Evolutionary conservation across 1,140 invertebrate genomes (phyloP), one percentile per base, ranked within the genome.

Genomic region (Achatina immaculata): DNA sequence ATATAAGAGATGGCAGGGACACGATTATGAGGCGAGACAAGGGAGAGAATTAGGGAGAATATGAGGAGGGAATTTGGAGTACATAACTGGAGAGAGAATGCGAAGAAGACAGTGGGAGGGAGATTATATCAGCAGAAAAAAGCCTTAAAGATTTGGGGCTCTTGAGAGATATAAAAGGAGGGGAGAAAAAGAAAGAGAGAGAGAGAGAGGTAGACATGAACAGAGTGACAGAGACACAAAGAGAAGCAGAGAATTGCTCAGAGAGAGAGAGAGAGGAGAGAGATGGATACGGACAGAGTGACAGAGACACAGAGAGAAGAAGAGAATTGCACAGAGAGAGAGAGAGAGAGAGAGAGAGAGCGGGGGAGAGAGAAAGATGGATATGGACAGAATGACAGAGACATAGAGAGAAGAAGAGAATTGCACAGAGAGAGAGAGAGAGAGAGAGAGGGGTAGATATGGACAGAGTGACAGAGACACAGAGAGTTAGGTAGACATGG

Each of bases 381-480:
- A 55, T 21, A 55, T 14, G 21, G 24, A 55, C 7, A 1, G 24
- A 19, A 19, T 21, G 48, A 6, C 16, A 55, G 48, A 19, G 24
- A 6, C 3, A 16, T 45, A 9, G 1, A 24, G 24, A 55, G 48
- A 55, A 21, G 4, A 55, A 55, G 21, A 6, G 48, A 55, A 55
- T 14, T 14, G 24, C 2, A 55, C 6, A 7, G 16, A 45, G 6
- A 45, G 16, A 11, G 7, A 48, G 45, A 48, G 7, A 48, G 45
- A 48, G 7, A 48, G 45, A 48, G 7, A 48, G 45, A 48, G 7
- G 19, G 45, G 19, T 48, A 48, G 45, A 48, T 48, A 48, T 7
- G 19, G 7, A 48, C 7, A 42, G 48, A 78, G 62, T 19, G 19
- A 62, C 42, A 55, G 85, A 38, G 81, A 84, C 82, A 75, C 80